These are phyloP conservation scores for Lepisosteus osseus DNA, from an alignment of 2,113 vertebrate species.

Conservation along the genomic window DNA sequence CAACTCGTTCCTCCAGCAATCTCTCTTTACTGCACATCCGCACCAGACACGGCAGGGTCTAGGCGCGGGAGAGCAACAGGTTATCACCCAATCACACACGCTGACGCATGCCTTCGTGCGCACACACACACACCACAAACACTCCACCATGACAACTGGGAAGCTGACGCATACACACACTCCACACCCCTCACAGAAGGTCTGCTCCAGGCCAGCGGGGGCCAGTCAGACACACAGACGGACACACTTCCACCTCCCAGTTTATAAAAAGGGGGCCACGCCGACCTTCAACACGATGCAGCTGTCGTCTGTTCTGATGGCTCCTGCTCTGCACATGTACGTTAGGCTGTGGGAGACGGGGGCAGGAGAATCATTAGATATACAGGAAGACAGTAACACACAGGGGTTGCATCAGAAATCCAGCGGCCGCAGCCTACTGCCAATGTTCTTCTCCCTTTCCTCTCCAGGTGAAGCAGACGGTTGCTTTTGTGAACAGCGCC, in stretches of 20 bases:
- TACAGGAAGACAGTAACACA: neutral
- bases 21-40: slow-evolving; percentile 98
- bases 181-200: neutral
- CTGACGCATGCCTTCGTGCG: neutral
- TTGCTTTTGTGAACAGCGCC: too few species aligned
- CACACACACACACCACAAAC: neutral
- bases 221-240: neutral
- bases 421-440: too few species aligned
- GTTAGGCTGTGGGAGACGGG: slow-evolving; percentile 77
- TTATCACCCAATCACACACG: neutral
- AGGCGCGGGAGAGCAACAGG: slow-evolving; percentile 21
- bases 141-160: neutral
- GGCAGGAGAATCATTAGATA: neutral
- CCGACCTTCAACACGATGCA: slow-evolving; percentile 90
- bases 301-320: slow-evolving; percentile 87
- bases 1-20: slow-evolving; percentile 90
- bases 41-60: slow-evolving; percentile 95
- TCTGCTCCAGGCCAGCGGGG: neutral
- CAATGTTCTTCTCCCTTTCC: too few species aligned
- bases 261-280: neutral
- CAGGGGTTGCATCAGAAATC: too few species aligned
- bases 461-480: too few species aligned
- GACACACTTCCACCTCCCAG: neutral
- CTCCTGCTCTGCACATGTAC: slow-evolving; percentile 97
- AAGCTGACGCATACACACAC: neutral